phyloP scores from a whole-genome alignment of 2,113 vertebrate genomes.

The Verasper variegatus region DNA sequence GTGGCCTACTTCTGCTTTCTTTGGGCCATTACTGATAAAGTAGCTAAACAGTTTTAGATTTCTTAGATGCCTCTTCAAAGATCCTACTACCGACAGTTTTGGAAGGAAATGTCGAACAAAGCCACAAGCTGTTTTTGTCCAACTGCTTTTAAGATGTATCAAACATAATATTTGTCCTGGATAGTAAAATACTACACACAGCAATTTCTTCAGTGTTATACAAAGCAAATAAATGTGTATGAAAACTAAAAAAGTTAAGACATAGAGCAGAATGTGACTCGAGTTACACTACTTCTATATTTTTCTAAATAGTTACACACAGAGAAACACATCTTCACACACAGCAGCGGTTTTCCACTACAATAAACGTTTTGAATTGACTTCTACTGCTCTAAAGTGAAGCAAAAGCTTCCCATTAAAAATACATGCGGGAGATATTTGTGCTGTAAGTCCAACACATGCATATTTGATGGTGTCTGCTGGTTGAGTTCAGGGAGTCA shows the following conservation, averaged over 20 bases:
- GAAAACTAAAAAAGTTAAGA: background rate
- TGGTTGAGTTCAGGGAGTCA: slow-evolving; percentile 35
- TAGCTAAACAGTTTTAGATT: too few relatives aligned
- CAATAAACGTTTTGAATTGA: background rate
- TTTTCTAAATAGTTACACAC: background rate
- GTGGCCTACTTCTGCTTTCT: too few relatives aligned
- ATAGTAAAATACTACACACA: background rate
- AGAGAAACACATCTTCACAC: background rate
- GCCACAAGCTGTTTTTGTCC: too few relatives aligned
- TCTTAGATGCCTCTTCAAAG: background rate
- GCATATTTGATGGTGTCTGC: slow-evolving; percentile 42
- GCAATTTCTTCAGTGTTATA: too few relatives aligned
- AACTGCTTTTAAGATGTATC: too few relatives aligned
- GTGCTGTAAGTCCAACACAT: slow-evolving; percentile 37
- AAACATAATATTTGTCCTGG: too few relatives aligned
- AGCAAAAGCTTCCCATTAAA: slow-evolving; percentile 19
- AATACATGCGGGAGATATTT: slow-evolving; percentile 22
- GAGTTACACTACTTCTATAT: background rate
- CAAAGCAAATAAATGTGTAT: background rate
- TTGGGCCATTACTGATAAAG: background rate
- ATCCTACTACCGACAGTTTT: background rate
- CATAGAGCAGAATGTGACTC: too few relatives aligned
- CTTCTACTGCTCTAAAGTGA: slow-evolving; percentile 8
- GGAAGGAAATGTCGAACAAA: background rate
- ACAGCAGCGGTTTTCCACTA: slow-evolving; percentile 2